Percentiles rank a stretch among this genome's conserved stretches.
phyloP scores from a whole-genome alignment of 1,140 invertebrate genomes.

The Globodera ellingtonae region DNA sequence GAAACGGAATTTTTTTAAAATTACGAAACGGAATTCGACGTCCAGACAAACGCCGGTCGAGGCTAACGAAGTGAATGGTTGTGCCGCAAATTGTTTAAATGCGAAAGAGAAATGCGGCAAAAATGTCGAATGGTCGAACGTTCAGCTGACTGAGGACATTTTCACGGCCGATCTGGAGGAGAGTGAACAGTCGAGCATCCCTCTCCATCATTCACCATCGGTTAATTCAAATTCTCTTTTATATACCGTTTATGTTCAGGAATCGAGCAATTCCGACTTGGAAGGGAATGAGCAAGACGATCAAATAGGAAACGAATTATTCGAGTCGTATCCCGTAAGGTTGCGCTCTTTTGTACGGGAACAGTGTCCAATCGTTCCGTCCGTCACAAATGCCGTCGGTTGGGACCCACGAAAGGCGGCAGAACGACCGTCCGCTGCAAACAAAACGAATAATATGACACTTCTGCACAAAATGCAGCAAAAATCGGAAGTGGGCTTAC shows the following conservation, averaged over 20 bases:
- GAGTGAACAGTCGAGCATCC: conserved; percentile 13
- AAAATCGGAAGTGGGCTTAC: not conserved
- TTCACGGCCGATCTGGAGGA: conserved; percentile 2
- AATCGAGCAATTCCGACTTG: not conserved
- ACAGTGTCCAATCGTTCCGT: not conserved
- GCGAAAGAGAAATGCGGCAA: not conserved
- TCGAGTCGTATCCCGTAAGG: not conserved
- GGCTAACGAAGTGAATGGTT: not conserved
- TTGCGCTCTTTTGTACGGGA: not conserved
- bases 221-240: not conserved
- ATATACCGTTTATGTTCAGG: not conserved
- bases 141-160: not conserved
- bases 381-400: not conserved
- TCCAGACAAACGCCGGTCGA: not conserved
- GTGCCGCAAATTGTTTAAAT: not conserved
- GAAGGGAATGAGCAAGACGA: not conserved
- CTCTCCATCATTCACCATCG: conserved; percentile 8
- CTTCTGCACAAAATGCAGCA: not conserved
- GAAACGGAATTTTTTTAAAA: not conserved
- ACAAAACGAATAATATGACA: not conserved
- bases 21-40: not conserved
- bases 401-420: conserved; percentile 2
- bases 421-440: not conserved
- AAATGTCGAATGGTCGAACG: not conserved
- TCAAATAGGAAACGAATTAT: not conserved